Evolutionary conservation across 2,888 invertebrate genomes (phyloP), one percentile per base, ranked within the genome.

Genomic region (Blastobasis lacticolella): DNA sequence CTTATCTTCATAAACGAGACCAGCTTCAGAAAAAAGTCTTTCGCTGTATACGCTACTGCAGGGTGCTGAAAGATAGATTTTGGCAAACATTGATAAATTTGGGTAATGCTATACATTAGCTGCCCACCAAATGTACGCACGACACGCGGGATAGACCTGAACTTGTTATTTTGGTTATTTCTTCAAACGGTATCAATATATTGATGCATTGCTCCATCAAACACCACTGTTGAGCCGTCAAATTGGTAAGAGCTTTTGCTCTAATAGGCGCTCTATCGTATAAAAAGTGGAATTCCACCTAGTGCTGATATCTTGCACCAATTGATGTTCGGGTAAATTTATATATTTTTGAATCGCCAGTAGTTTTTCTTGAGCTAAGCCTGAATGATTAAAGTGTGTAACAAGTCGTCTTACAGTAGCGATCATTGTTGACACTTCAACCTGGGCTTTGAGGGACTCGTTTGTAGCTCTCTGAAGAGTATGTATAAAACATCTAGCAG

Each of bases 381-480:
- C 57, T 8, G 63, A 65, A 49, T 67, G 62, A 52, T 63, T 65
- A 46, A 67, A 72, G 54, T 71, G 69, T 2, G 64, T 65, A 37
- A 69, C 69, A 10, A 72, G 48, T 5, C 66, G 60, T 54, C 70
- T 66, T 0, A 47, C 59, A 54, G 60, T 48, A 63, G 59, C 52
- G 6, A 69, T 37, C 61, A 62, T 62, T 5, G 58, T 48, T 54
- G 43, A 0, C 58, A 68, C 40, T 46, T 65, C 64, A 46, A 61
- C 8, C 38, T 71, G 67, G 45, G 37, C 42, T 49, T 67, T 65
- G 0, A 74, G 37, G 10, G 66, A 62, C 43, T 68, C 42, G 10
- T 6, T 8, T 9, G 6, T 9, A n/a, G 9, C 9, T 4, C 4
- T 4, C 42, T n/a, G 10, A 37, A 49, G 23, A 37, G 53, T 55